Evolutionary conservation across 2,113 vertebrate species (phyloP).

Genomic region (Brienomyrus brachyistius): DNA sequence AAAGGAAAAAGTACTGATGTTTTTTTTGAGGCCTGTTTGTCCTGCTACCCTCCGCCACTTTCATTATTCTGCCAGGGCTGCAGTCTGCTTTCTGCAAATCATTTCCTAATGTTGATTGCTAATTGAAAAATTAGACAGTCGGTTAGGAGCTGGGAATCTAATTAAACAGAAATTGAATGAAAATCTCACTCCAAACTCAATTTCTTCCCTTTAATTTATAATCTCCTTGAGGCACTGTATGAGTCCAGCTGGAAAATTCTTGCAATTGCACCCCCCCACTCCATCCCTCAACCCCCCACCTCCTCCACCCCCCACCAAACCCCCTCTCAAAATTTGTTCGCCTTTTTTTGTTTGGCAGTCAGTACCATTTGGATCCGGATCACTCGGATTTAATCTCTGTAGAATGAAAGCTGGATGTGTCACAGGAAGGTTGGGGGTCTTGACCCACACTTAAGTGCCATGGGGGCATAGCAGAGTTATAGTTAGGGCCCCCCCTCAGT

Average conservation of each 20-base stretch:
- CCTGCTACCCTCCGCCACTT: conserved; percentile 58
- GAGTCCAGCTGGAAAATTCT: conserved; percentile 35
- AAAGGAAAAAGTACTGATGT: conserved; percentile 53
- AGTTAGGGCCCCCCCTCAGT: background rate
- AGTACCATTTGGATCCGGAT: background rate
- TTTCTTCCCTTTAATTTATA: conserved; percentile 54
- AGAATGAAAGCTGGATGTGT: background rate
- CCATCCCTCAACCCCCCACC: conserved; percentile 28
- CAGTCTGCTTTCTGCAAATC: conserved; percentile 65
- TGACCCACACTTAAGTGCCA: background rate
- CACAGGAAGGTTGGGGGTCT: background rate
- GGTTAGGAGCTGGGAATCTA: conserved; percentile 87
- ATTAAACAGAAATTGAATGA: conserved; percentile 93
- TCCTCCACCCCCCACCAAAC: conserved; percentile 18
- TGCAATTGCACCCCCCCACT: background rate
- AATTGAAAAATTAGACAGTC: conserved; percentile 99
- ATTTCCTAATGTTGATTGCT: conserved; percentile 87
- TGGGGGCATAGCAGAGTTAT: background rate
- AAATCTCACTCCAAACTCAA: conserved; percentile 70
- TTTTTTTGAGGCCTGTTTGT: conserved; percentile 69
- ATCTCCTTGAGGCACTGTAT: conserved; percentile 47
- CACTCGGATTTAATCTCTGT: background rate
- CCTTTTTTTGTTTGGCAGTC: conserved; percentile 39
- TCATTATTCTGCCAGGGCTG: conserved; percentile 77
- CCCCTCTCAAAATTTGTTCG: conserved; percentile 10